Base-by-base conservation (phyloP, 2,797 vertebrate genomes). In the Centroberyx gerrardi region DNA sequence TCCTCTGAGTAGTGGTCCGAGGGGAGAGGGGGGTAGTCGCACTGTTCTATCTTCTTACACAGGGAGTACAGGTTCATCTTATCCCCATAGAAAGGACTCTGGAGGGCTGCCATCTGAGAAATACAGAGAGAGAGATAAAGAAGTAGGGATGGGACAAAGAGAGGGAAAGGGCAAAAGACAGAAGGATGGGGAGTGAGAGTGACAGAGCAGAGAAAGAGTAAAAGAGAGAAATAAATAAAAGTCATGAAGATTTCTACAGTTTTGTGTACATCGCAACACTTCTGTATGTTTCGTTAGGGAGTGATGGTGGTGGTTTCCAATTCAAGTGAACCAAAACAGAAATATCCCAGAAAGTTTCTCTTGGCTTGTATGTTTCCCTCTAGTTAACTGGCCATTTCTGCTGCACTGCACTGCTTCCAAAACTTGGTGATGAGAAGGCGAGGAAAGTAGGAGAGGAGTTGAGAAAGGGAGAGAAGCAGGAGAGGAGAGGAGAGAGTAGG, bases 31-130 rank as follows among this genome's bases (percentile, higher is more conserved):
- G 98, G 98, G 89, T 99, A 99, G 95, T 99, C 98, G 31, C 98
- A 99, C 90, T 99, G 98, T 76, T 98, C 97, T 82, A 99, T 99
- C 96, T 99, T 99, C 96, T 99, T 99, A 94, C 98, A 99, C 86
- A 99, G 95, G 0, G 97, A 99, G 92, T 97, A 99, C 71, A 99
- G 93, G 90, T 98, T 99, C 97, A 99, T 99, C 93, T 99, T 99
- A 93, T 99, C 98, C 64, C 97, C 97, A 12, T 99, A 99, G 94
- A 99, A 99, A 1, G 97, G 98, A 90, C 98, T 99, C 95, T 99
- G 98, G 77, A 99, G 89, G 7, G 97, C 98, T 58, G 98, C 98
- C 98, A 99, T 99, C 98, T 99, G 93, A 58, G 88, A 92, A 88
- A 84, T 8, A 80, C 15, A 86, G 66, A 90, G 71, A 94, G 59